Conservation (phyloP, 2,888 invertebrate genomes). For the Eutolmus rufibarbis region DNA sequence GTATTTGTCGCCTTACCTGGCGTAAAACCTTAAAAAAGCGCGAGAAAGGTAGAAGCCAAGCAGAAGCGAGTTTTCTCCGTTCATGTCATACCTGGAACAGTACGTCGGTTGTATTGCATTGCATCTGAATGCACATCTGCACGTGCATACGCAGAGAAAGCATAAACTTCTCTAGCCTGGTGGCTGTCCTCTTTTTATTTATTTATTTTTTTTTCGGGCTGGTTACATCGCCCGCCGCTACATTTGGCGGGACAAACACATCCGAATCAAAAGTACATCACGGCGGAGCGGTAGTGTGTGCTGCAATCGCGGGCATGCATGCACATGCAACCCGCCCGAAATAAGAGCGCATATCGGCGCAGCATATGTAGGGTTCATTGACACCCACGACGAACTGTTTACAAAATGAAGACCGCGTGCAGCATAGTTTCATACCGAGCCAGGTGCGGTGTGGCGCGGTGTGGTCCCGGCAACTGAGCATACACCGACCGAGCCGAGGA, state of each 20-base stretch:
- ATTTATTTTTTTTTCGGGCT: background rate
- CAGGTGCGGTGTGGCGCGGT: background rate
- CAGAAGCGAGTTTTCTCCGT: background rate
- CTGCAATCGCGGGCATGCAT: background rate
- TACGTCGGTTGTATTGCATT: background rate
- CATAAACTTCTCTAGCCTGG: background rate
- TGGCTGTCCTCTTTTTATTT: background rate
- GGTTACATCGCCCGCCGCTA: background rate
- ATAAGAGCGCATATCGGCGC: background rate
- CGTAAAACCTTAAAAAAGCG: background rate
- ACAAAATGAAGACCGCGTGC: slow-evolving; percentile 29
- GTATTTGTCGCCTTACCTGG: background rate
- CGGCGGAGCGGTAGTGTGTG: background rate
- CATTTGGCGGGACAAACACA: slow-evolving; percentile 3
- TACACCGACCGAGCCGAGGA: background rate
- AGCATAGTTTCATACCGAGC: background rate
- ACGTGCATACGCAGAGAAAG: background rate
- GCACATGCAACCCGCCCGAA: background rate
- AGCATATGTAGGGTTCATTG: slow-evolving; percentile 8
- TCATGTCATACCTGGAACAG: background rate
- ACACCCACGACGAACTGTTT: slow-evolving; percentile 27
- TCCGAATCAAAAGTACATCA: background rate
- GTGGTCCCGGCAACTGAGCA: background rate
- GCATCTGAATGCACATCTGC: background rate
- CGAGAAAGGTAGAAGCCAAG: background rate